Evolutionary conservation across 2,888 invertebrate species (phyloP).

Genomic region (Lithodes maja): DNA sequence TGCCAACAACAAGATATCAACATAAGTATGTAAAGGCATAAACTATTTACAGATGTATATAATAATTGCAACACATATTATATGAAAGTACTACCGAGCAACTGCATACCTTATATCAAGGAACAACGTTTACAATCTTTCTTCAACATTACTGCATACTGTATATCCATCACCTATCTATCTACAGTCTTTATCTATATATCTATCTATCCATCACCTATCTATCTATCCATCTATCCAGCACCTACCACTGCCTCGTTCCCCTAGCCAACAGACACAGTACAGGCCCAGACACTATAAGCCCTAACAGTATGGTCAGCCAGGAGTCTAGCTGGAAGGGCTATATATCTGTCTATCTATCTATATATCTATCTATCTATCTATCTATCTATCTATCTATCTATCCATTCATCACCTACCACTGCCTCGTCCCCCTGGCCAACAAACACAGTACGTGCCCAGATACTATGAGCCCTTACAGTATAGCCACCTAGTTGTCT

Average conservation of each 20-base stretch:
- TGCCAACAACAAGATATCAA: neutral
- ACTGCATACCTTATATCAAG: too few relatives aligned
- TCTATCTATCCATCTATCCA: neutral
- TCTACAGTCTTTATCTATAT: too few relatives aligned
- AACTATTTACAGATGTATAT: too few relatives aligned
- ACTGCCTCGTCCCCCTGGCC: conserved; percentile 9
- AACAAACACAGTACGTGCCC: conserved; percentile 41
- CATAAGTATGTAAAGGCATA: too few relatives aligned
- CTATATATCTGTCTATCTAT: neutral
- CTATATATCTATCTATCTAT: too few relatives aligned
- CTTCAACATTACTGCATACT: too few relatives aligned
- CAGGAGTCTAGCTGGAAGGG: conserved; percentile 62
- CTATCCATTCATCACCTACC: neutral
- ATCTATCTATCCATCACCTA: neutral
- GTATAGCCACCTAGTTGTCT: conserved; percentile 59
- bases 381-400: too few relatives aligned
- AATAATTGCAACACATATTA: too few relatives aligned
- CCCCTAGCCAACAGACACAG: conserved; percentile 39
- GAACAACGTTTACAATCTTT: too few relatives aligned
- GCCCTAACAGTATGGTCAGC: conserved; percentile 50
- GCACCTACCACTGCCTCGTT: conserved; percentile 9
- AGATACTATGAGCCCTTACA: conserved; percentile 29
- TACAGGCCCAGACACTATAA: conserved; percentile 28
- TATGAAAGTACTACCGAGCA: too few relatives aligned
- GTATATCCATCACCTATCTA: too few relatives aligned